These are phyloP conservation scores for Capitella teleta DNA, from an alignment of 1,140 invertebrate species.

Conservation along the genomic window DNA sequence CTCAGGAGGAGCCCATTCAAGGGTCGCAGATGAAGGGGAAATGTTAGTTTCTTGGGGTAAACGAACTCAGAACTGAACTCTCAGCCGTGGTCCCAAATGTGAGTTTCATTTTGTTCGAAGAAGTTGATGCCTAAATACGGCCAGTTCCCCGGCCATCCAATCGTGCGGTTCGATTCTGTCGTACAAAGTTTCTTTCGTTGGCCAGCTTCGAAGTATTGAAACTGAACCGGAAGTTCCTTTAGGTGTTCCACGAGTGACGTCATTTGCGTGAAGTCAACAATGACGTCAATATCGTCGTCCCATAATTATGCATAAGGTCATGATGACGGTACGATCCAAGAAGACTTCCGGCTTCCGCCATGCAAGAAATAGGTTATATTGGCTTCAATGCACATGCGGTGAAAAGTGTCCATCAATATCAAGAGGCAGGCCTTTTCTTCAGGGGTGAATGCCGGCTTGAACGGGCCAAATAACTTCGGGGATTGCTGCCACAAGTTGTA, in stretches of 20 bases:
- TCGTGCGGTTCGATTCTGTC: not conserved
- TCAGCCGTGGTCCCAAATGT: not conserved
- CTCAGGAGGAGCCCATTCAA: not conserved
- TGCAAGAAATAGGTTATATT: too few species aligned
- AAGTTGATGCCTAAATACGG: not conserved
- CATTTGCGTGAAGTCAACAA: not conserved
- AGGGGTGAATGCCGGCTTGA: too few species aligned
- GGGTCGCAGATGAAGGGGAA: not conserved
- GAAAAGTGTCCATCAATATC: too few species aligned
- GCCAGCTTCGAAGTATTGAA: not conserved
- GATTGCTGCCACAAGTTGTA: too few species aligned
- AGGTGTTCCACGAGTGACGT: not conserved
- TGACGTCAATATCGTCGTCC: slow-evolving; percentile 17
- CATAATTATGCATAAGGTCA: slow-evolving; percentile 16
- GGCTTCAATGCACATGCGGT: too few species aligned
- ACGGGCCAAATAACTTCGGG: too few species aligned
- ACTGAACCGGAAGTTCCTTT: not conserved
- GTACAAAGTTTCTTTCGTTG: not conserved
- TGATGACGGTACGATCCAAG: slow-evolving; percentile 16
- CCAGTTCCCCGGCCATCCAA: not conserved
- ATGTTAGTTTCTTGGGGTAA: not conserved
- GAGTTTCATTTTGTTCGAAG: not conserved
- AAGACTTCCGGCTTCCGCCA: slow-evolving; percentile 14
- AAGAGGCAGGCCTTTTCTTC: slow-evolving; percentile 9
- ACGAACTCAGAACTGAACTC: not conserved